Percentiles rank a stretch among this genome's conserved stretches.
phyloP scores from a whole-genome alignment of 2,888 invertebrate species.

The Phortica magna region DNA sequence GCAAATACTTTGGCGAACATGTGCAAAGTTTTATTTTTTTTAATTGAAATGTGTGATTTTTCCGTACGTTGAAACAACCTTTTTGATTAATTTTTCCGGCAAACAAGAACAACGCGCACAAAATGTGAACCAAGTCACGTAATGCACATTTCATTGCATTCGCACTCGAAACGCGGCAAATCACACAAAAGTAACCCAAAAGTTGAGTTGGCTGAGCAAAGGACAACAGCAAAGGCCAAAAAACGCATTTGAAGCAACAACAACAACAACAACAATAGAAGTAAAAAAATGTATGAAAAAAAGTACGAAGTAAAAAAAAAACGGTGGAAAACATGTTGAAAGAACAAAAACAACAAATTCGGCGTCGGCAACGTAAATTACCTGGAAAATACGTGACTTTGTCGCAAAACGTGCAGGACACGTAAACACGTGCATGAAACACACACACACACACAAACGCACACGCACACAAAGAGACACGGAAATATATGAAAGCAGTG shows the following conservation, averaged over 20 bases:
- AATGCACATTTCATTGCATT: constrained; percentile 71
- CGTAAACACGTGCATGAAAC: constrained; percentile 42
- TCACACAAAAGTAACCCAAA: constrained; percentile 58
- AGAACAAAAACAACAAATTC: constrained; percentile 35
- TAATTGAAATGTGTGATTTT: no score
- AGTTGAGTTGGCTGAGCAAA: constrained; percentile 40
- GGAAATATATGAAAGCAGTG: no score
- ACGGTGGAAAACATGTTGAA: not conserved
- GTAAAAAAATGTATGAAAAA: constrained; percentile 27
- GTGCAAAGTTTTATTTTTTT: no score
- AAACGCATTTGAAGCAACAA: constrained; percentile 64
- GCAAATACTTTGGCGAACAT: no score
- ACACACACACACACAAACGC: constrained; percentile 38
- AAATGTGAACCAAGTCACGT: constrained; percentile 65
- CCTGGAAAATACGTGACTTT: constrained; percentile 77
- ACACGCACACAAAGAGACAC: constrained; percentile 17
- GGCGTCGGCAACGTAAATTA: constrained; percentile 75
- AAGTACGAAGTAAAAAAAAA: constrained; percentile 45
- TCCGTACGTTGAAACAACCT: no score
- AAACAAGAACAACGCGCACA: no score
- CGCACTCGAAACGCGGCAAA: constrained; percentile 31
- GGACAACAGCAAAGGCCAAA: constrained; percentile 59
- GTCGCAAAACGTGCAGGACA: constrained; percentile 58
- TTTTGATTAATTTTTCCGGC: no score
- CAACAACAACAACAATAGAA: constrained; percentile 34